Evolutionary conservation across 2,888 invertebrate species (phyloP).

Genomic region (Orthonychiurus folsomi): DNA sequence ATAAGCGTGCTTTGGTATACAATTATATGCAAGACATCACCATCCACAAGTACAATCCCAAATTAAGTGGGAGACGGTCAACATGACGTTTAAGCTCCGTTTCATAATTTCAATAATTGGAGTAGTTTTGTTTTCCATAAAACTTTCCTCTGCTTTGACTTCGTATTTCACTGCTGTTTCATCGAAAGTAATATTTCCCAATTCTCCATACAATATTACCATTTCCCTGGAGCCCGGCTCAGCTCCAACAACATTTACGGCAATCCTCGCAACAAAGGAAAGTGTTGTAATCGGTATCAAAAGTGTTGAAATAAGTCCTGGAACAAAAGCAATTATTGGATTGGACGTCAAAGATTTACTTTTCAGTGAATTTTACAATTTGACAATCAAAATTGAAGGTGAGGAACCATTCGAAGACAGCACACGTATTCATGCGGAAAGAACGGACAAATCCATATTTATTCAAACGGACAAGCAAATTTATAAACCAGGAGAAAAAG

Average conservation of each 20-base stretch:
- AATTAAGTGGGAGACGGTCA: too few species aligned
- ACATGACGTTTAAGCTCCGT: too few species aligned
- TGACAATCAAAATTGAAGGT: constrained; percentile 48
- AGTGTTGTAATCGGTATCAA: not conserved
- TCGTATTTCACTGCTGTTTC: constrained; percentile 71
- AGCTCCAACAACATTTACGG: not conserved
- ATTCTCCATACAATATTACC: constrained; percentile 71
- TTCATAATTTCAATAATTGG: too few species aligned
- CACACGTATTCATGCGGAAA: constrained; percentile 59
- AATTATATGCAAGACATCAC: too few species aligned
- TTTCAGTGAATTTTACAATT: constrained; percentile 39
- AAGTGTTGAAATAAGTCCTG: not conserved
- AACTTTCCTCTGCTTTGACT: constrained; percentile 44
- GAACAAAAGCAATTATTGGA: not conserved
- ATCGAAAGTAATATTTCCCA: constrained; percentile 68
- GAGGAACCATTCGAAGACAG: constrained; percentile 54
- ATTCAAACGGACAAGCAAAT: constrained; percentile 86
- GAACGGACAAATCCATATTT: constrained; percentile 72
- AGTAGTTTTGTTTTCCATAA: not conserved
- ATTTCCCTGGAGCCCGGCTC: constrained; percentile 44
- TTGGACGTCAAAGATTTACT: constrained; percentile 57
- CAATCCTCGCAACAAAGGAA: not conserved
- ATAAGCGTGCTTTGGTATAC: too few species aligned
- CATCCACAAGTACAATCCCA: too few species aligned
- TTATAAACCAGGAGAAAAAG: constrained; percentile 74